Evolutionary conservation across 2,113 vertebrate genomes (phyloP), one percentile per base, ranked within the genome.

Genomic region (Xiphophorus maculatus): DNA sequence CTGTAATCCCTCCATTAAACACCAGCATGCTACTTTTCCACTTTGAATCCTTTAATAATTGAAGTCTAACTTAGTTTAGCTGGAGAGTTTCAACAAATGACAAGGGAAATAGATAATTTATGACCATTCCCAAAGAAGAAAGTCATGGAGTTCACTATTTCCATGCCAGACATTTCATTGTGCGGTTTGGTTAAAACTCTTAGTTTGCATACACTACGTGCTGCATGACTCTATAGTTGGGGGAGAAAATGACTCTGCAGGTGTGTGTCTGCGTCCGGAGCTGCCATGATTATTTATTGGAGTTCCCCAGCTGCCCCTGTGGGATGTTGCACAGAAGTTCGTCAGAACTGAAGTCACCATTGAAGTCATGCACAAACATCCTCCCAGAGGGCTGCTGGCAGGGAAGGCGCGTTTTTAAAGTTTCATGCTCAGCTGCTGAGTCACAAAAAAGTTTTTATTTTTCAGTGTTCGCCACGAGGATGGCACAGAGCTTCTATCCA

Each of bases 21-120:
- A 66, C 13, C 71, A 44, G 75, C 54, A 63, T 74, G 71, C 77
- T 83, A 76, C 78, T 88, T 90, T 82, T 79, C 68, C 78, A 80
- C 80, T 88, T 87, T 73, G 63, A 66, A 71, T 73, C 27, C 14
- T 82, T 94, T 37, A 91, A 94, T 92, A 84, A 92, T 92, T 93
- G 17, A 93, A 76, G 15, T 63, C 32, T 11, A 19, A 48, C 14
- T 15, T 19, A 17, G 44, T 62, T 72, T 30, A 40, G 65, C 71
- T 78, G 58, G 61, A 70, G 73, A 81, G 73, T 83, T 85, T 74
- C 44, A 69, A 77, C 14, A 63, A 77, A 89, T 77, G 22, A 65
- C 74, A 14, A 72, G 66, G 62, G 63, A 30, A 60, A 85, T 93
- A 63, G 86, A 94, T 92, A 88, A 94, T 93, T 91, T 68, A 93